Base-by-base conservation (phyloP, 2,113 vertebrate species). In the Chascanopsetta lugubris region DNA sequence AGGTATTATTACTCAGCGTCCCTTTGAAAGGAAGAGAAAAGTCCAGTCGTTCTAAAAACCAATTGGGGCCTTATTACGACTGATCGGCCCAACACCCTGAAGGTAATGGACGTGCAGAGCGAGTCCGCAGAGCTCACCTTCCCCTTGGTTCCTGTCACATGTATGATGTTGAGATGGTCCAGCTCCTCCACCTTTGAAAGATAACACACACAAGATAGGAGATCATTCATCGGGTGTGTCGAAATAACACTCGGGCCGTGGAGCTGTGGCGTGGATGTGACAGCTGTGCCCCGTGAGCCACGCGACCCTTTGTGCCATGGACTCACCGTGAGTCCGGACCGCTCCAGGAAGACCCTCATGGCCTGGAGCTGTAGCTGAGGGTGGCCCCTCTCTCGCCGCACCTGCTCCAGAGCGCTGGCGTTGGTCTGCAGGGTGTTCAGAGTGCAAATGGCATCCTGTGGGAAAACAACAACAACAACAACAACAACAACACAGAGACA, bases 391-490 rank as follows among this genome's bases (percentile, higher is more conserved):
- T 92, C 93, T 2, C 89, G 79, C 13, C 95, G 94, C 13, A 93
- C 92, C 87, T 97, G 93, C 59, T 96, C 94, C 90, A 98, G 86
- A 47, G 88, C 91, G 27, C 91, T 91, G 69, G 96, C 95, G 0
- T 99, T 98, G 61, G 96, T 98, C 90, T 98, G 96, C 8, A 99
- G 89, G 0, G 95, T 97, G 88, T 99, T 99, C 24, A 98, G 93
- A 3, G 92, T 94, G 54, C 91, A 94, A n/a, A 99, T 79, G 0
- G 96, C 96, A 3, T 99, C 97, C 97, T 99, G 85, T 1, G 26
- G 24, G 1, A 20, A n/a, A 38, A 4, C 29, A 8, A 29, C 36
- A n/a, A n/a, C n/a, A n/a, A n/a, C n/a, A n/a, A n/a, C n/a, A n/a
- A n/a, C n/a, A n/a, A n/a, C n/a, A n/a, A n/a, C n/a, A n/a, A n/a